Percentiles rank a stretch among this genome's conserved stretches.
Conservation (phyloP, 2,888 invertebrate genomes). For the Atethmia centrago region DNA sequence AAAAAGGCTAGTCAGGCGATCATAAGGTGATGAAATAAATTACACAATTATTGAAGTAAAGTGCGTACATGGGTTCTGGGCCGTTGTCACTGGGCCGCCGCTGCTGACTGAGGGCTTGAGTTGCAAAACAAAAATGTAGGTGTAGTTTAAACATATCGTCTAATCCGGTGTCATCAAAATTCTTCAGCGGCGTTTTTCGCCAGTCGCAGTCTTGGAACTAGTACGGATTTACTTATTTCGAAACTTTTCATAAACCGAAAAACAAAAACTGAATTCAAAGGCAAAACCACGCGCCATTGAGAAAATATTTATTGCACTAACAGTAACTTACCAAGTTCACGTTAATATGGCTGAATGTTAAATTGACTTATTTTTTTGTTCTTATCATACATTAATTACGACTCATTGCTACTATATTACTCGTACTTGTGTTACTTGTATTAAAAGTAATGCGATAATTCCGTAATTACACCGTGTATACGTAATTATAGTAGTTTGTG, state of each 20-base stretch:
- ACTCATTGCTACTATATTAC: constrained; percentile 30
- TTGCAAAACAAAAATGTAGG: no score
- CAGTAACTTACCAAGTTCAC: not conserved
- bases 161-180: not conserved
- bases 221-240: no score
- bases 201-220: not conserved
- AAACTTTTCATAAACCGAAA: not conserved
- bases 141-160: not conserved
- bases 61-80: no score
- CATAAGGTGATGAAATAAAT: not conserved
- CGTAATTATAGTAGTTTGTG: constrained; percentile 38
- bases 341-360: constrained; percentile 14
- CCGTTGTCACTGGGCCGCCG: no score
- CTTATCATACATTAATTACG: constrained; percentile 26
- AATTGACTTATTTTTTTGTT: constrained; percentile 23
- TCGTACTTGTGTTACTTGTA: constrained; percentile 32
- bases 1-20: no score
- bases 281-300: no score
- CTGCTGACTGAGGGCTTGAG: no score
- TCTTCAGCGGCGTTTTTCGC: not conserved
- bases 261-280: not conserved
- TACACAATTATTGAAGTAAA: not conserved
- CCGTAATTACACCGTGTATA: constrained; percentile 31
- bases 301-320: not conserved
- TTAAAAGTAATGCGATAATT: constrained; percentile 16